Conservation (phyloP, 2,888 invertebrate genomes). For the Ditylenchus weischeri region DNA sequence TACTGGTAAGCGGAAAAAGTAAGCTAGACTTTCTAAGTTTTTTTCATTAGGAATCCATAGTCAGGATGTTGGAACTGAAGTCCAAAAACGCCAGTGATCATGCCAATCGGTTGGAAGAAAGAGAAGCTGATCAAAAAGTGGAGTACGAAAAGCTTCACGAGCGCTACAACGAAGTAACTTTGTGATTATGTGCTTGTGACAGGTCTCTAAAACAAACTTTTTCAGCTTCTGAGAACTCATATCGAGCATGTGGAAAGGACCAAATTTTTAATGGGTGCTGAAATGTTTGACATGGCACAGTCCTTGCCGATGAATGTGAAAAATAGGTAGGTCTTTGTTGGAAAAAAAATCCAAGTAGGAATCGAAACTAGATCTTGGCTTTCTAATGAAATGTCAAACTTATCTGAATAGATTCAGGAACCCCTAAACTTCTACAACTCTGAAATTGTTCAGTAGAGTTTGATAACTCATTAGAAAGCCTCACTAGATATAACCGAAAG, state of each 20-base stretch:
- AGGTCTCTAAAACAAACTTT: too few species aligned
- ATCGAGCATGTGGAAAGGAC: constrained; percentile 99
- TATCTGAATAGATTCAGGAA: too few species aligned
- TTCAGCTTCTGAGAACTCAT: constrained; percentile 81
- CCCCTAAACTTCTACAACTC: too few species aligned
- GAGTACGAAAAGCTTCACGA: constrained; percentile 96
- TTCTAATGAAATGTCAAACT: too few species aligned
- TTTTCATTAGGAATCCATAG: constrained; percentile 56
- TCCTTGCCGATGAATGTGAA: constrained; percentile 45
- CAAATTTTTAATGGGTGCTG: constrained; percentile 71
- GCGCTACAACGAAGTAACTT: constrained; percentile 75
- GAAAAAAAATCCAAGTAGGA: background rate
- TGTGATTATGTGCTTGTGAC: too few species aligned
- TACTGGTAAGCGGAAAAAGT: too few species aligned
- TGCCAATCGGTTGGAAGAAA: constrained; percentile 81
- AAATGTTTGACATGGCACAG: constrained; percentile 59
- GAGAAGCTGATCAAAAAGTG: constrained; percentile 88
- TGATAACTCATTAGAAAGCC: too few species aligned
- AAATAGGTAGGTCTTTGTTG: constrained; percentile 9
- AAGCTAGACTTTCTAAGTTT: background rate
- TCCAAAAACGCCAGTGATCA: constrained; percentile 96
- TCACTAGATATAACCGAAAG: too few species aligned
- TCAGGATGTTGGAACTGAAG: constrained; percentile 94
- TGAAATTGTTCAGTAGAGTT: too few species aligned
- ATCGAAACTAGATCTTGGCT: too few species aligned